Evolutionary conservation across 2,113 vertebrate species (phyloP).

Genomic region (Heloderma charlesbogerti): DNA sequence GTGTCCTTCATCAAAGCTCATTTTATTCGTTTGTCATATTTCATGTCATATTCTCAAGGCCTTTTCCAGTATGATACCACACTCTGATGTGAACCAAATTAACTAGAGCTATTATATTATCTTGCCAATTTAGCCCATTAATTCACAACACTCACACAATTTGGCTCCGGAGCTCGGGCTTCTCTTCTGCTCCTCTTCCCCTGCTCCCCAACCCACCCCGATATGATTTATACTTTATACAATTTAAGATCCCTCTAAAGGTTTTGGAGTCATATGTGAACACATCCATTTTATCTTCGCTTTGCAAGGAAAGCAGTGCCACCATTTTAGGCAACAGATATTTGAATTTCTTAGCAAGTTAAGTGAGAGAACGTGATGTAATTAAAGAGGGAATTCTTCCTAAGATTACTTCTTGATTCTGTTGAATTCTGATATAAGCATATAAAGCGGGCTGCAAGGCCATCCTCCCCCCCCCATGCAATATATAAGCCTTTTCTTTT

Average conservation of each 20-base stretch:
- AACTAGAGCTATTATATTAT: constrained; percentile 16
- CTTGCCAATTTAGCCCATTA: constrained; percentile 15
- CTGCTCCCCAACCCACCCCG: too few species aligned
- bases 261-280: background rate
- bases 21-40: constrained; percentile 7
- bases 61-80: background rate
- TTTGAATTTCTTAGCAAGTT: constrained; percentile 6
- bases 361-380: background rate
- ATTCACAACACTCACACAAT: background rate
- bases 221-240: background rate
- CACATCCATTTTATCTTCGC: background rate
- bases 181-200: background rate
- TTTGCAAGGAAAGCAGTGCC: background rate
- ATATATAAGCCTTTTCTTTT: background rate
- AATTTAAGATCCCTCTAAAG: constrained; percentile 5
- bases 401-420: background rate
- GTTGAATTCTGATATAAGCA: background rate
- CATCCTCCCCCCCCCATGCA: background rate
- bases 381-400: background rate
- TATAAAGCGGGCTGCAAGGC: background rate
- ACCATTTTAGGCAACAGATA: background rate
- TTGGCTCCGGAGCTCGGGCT: background rate
- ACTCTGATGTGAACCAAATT: constrained; percentile 15
- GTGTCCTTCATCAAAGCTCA: background rate
- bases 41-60: constrained; percentile 10